A percentile compares a stretch with the other conserved stretches of the same genome.
These are phyloP conservation scores for Acanthornis magna DNA, from an alignment of 2,797 vertebrate species.

Conservation along the genomic window DNA sequence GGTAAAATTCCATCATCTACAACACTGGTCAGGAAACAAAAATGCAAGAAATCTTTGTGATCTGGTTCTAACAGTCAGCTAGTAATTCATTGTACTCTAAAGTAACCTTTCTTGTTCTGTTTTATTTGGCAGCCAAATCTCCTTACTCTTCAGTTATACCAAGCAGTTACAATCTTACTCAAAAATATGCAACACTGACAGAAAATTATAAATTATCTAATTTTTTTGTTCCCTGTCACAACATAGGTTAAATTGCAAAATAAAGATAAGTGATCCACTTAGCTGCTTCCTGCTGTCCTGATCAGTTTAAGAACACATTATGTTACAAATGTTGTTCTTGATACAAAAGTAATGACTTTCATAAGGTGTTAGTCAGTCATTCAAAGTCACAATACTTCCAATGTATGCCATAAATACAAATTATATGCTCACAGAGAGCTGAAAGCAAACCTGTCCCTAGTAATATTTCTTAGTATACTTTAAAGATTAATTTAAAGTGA, in stretches of 20 bases:
- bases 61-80: neutral
- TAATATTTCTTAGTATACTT: slow-evolving; percentile 64
- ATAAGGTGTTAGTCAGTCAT: slow-evolving; percentile 61
- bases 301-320: slow-evolving; percentile 68
- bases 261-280: slow-evolving; percentile 73
- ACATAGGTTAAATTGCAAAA: slow-evolving; percentile 69
- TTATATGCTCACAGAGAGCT: neutral
- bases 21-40: slow-evolving; percentile 84
- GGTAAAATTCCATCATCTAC: slow-evolving; percentile 45
- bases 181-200: slow-evolving; percentile 46
- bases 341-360: slow-evolving; percentile 62
- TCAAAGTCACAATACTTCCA: slow-evolving; percentile 60
- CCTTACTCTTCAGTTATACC: slow-evolving; percentile 30
- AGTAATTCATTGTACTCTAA: slow-evolving; percentile 10
- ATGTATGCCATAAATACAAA: slow-evolving; percentile 48
- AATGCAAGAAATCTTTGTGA: slow-evolving; percentile 72
- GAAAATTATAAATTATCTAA: slow-evolving; percentile 62
- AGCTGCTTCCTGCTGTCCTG: slow-evolving; percentile 62
- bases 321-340: slow-evolving; percentile 45
- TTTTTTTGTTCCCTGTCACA: slow-evolving; percentile 62
- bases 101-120: slow-evolving; percentile 52
- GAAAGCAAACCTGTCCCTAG: slow-evolving; percentile 59
- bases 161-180: slow-evolving; percentile 39
- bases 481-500: slow-evolving; percentile 68
- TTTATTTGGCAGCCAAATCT: slow-evolving; percentile 21